Evolutionary conservation across 2,888 invertebrate species (phyloP), one percentile per base, ranked within the genome.

Genomic region (Oithona nana): DNA sequence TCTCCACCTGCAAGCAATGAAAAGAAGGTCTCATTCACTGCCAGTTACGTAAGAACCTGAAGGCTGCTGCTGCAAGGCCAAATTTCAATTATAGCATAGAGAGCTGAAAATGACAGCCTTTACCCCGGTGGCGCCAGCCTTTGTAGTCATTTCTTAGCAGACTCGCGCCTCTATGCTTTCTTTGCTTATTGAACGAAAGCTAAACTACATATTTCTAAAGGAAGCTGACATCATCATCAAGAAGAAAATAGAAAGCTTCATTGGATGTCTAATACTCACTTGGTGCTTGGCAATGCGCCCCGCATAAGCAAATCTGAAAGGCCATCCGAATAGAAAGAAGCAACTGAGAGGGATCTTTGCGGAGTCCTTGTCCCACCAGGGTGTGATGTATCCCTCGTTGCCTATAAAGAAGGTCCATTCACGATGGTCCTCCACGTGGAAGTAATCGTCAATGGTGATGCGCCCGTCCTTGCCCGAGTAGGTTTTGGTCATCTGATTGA

Each of bases 381-480:
- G 62, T 11, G 29, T 26, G n/a, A 62, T 62, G 55, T 29, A 62
- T n/a, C 50, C 56, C 13, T 26, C 28, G 30, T 62, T 62, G 13
- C 62, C 62, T 16, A 62, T 57, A 49, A 62, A 62, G 39, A 62
- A 62, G 20, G 54, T 62, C 62, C 62, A 62, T 31, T 62, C 62
- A 8, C 62, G 55, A 3, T 62, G 62, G 28, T 62, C 62, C 28
- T 62, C 62, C 11, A 62, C 50, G 39, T 62, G 62, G 24, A 62
- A 62, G 39, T 62, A 62, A 31, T 62, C 62, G 29, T 62, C 62
- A 20, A 62, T 62, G 24, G 55, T 54, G 30, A 62, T 62, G 16
- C 28, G 56, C 22, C 3, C 13, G 50, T 49, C 59, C 49, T 59
- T 59, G 49, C 48, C 39, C 22, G 59, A 59, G 49, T 59, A 50